Base-by-base conservation (phyloP, 2,113 vertebrate genomes). In the Callocephalon fimbriatum region DNA sequence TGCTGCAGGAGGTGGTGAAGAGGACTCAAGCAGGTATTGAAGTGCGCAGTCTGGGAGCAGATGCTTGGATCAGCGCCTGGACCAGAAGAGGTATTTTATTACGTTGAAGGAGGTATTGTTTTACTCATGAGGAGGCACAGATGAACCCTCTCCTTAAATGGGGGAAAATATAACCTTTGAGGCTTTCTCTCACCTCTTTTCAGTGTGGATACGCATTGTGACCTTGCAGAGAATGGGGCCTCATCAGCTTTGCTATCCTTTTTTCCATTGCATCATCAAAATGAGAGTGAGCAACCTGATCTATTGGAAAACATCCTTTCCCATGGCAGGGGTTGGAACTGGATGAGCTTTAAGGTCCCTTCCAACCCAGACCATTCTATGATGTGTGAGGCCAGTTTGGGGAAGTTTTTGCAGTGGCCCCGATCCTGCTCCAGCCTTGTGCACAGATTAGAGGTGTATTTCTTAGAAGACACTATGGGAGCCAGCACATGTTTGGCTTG, bases 11-110 rank as follows among this genome's bases (percentile, higher is more conserved):
- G 93, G 77, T 53, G 56, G 58, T 82, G 77, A 93, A 91, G 90
- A 94, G 92, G 90, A 56, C 78, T 95, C 67, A 38, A 85, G 90
- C 87, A 94, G 89, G 90, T 96, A 91, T 45, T 96, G 47, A 40
- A 93, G 75, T 38, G 58, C 11, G 5, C 42, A 90, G 53, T 59
- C 78, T 56, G 68, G 66, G 45, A 91, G 58, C 78, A 88, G 95
- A 93, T 96, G 95, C 62, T 87, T 95, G 96, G 95, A 94, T 65
- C 66, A 37, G 37, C 58, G 81, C 81, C 93, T 91, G 54, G 70
- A 86, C 70, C 74, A 90, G 71, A 58, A 85, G 53, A 70, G 58
- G 44, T 56, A 48, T 79, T 85, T 88, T 82, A 62, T 91, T 65
- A 81, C 0, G 0, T 25, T 91, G 93, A 90, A 94, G 67, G n/a